Evolutionary conservation across 2,888 invertebrate genomes (phyloP).

Genomic region (Disparrhopalites patrizii): DNA sequence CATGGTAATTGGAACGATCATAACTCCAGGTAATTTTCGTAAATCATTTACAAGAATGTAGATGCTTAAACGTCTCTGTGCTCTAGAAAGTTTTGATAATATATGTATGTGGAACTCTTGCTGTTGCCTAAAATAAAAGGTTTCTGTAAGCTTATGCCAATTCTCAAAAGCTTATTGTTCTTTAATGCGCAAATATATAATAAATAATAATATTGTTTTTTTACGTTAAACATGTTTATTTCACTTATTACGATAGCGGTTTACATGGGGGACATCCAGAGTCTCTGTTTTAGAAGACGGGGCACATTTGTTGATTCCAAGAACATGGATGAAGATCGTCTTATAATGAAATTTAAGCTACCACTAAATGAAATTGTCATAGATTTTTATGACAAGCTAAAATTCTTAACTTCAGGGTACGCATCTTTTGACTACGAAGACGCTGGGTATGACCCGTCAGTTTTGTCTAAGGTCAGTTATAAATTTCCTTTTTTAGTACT

Average conservation of each 20-base stretch:
- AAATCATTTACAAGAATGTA: no score
- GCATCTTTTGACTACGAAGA: conserved; percentile 94
- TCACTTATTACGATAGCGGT: no score
- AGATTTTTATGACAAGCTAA: conserved; percentile 90
- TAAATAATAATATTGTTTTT: no score
- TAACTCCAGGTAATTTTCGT: conserved; percentile 69
- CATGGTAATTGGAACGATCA: conserved; percentile 80
- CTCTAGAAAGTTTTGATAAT: no score
- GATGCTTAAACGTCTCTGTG: no score
- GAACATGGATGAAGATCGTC: conserved; percentile 75
- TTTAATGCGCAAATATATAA: no score
- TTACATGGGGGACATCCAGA: conserved; percentile 66
- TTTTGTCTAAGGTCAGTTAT: conserved; percentile 67
- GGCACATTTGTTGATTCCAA: conserved; percentile 65
- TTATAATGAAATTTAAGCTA: conserved; percentile 75
- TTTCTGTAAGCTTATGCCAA: no score
- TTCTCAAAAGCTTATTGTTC: no score
- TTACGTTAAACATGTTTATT: no score
- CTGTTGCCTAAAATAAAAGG: no score
- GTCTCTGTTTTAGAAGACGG: conserved; percentile 70
- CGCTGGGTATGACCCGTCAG: conserved; percentile 69
- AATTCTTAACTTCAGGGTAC: conserved; percentile 87
- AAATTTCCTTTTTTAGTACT: background rate
- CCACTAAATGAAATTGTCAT: conserved; percentile 91
- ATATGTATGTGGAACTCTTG: no score